Base-by-base conservation (phyloP, 2,888 invertebrate species). In the Calameuta pallipes region DNA sequence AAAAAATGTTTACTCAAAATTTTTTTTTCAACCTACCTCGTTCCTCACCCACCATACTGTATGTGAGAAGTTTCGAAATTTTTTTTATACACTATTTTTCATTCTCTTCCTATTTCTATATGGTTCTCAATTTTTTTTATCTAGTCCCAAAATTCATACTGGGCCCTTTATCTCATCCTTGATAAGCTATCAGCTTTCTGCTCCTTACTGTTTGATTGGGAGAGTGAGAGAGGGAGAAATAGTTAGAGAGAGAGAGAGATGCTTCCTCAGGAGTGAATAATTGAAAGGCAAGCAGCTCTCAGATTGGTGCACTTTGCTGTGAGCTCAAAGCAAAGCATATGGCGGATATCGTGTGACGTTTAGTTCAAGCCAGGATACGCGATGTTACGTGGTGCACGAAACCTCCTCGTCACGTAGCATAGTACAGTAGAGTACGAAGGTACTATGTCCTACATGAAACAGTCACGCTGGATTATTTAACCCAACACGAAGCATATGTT, bases 401-500 rank as follows among this genome's bases (percentile, higher is more conserved):
- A 79, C 73, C 70, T 75, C 74, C n/a, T 35, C 71, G 74, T 80
- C 81, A 73, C 76, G 80, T 74, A 37, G 11, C 6, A 6, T 56
- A 56, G 56, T 23, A 23, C 56, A 56, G 56, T 23, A 2, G 23
- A 56, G 56, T 23, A 56, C 4, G 56, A 9, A 56, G 23, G 23
- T 2, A 9, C 56, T 56, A 23, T 56, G 56, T 34, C 36, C 34
- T 30, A 31, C 37, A n/a, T 34, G 74, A 74, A 56, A 56, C 56
- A 56, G 74, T 74, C 74, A 74, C 74, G 74, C 74, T 81, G 80
- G 85, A 85, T 85, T 85, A 84, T 85, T 85, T 85, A 85, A 85
- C 85, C 85, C 84, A 80, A 79, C 33, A 77, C 77, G 81, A 80
- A 81, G 80, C 85, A 85, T 85, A 85, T 75, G 76, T 75, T 79